Percentiles rank a stretch among this genome's conserved stretches.
Evolutionary conservation across 1,140 invertebrate species (phyloP).

Genomic region (Adoxophyes honmai): DNA sequence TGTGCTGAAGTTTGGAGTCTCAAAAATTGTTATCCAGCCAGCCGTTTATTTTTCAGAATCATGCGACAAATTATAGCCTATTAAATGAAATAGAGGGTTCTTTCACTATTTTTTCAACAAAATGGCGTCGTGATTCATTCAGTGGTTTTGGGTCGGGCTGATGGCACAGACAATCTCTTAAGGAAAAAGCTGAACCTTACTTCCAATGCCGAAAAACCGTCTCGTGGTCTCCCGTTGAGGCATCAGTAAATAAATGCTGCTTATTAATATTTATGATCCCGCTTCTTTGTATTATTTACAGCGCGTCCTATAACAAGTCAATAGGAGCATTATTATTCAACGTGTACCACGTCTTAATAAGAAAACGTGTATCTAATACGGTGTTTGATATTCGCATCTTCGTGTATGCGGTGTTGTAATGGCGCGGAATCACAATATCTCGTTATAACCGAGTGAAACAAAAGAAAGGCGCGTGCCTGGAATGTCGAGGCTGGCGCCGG

Average conservation of each 20-base stretch:
- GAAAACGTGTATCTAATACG: constrained; percentile 66
- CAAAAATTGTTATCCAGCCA: too few species aligned
- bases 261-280: neutral
- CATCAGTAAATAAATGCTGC: neutral
- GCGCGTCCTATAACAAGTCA: constrained; percentile 23
- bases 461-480: constrained; percentile 63
- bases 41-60: too few species aligned
- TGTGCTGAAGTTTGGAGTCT: too few species aligned
- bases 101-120: too few species aligned
- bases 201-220: neutral
- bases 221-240: neutral
- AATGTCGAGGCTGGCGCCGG: constrained; percentile 35
- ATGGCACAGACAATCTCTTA: too few species aligned
- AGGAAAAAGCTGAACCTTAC: too few species aligned
- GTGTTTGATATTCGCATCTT: constrained; percentile 66
- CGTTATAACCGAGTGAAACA: constrained; percentile 72
- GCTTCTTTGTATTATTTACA: constrained; percentile 9
- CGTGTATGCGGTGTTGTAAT: constrained; percentile 66
- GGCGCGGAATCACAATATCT: constrained; percentile 73
- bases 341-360: constrained; percentile 61
- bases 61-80: too few species aligned
- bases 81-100: too few species aligned
- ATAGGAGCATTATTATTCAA: constrained; percentile 54
- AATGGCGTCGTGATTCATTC: too few species aligned
- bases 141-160: too few species aligned